Conservation (phyloP, 2,888 invertebrate species). For the Dasysyrphus albostriatus region DNA sequence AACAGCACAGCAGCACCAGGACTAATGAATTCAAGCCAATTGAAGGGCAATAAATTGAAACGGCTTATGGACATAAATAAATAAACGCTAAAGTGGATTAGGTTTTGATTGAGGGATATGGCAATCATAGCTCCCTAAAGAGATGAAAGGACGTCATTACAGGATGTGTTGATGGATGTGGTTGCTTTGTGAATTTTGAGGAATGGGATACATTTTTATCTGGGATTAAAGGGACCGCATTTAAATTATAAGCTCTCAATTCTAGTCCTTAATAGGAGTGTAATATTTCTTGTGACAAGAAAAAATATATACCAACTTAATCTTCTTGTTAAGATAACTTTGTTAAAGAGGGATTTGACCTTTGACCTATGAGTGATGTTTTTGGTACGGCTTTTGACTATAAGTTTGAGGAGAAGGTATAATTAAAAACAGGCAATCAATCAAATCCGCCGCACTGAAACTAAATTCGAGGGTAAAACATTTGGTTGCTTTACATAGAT, state of each 20-base stretch:
- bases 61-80: constrained; percentile 3
- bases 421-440: neutral
- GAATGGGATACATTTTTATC: neutral
- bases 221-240: neutral
- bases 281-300: neutral
- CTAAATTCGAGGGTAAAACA: no score
- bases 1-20: neutral
- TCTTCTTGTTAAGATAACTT: neutral
- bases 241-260: no score
- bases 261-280: neutral
- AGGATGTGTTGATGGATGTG: constrained; percentile 9
- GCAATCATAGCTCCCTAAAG: constrained; percentile 9
- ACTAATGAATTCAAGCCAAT: constrained; percentile 16
- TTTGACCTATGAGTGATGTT: neutral
- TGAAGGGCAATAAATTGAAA: constrained; percentile 16
- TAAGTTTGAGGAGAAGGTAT: neutral
- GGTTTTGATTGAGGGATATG: constrained; percentile 9
- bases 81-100: constrained; percentile 9
- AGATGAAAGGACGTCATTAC: neutral
- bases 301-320: neutral
- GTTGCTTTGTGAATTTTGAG: constrained; percentile 3
- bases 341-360: constrained; percentile 4
- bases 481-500: no score
- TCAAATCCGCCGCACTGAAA: no score
- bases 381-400: neutral